A percentile compares a stretch with the other conserved stretches of the same genome.
phyloP scores from a whole-genome alignment of 2,888 invertebrate genomes.

The Drosophila hamatofila region DNA sequence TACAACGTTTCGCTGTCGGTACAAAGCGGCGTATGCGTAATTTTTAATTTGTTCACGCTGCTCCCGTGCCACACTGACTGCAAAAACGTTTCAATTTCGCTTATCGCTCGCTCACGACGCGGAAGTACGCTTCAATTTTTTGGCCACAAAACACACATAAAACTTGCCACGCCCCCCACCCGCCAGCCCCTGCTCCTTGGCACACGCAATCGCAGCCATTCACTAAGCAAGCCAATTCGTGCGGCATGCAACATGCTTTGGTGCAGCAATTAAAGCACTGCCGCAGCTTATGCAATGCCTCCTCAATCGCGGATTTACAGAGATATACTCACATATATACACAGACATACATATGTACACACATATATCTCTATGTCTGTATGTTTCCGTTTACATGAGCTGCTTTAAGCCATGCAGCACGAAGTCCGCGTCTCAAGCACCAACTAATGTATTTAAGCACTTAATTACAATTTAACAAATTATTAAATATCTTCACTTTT shows the following conservation, averaged over 20 bases:
- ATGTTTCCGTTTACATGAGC: conserved; percentile 27
- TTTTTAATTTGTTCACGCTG: conserved; percentile 69
- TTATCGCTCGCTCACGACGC: conserved; percentile 38
- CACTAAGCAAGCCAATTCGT: conserved; percentile 51
- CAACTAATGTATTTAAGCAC: conserved; percentile 46
- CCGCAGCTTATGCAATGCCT: conserved; percentile 57
- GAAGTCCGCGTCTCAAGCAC: conserved; percentile 5
- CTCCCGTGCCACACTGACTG: conserved; percentile 80
- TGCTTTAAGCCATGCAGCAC: conserved; percentile 14
- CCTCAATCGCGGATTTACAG: conserved; percentile 47
- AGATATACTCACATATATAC: conserved; percentile 8
- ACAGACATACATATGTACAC: background rate
- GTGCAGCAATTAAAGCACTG: conserved; percentile 57
- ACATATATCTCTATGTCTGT: background rate
- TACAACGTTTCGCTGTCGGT: conserved; percentile 29
- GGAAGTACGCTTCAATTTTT: conserved; percentile 57
- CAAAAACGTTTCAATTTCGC: conserved; percentile 74
- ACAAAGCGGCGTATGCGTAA: conserved; percentile 79
- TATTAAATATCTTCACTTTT: conserved; percentile 26
- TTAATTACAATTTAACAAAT: conserved; percentile 41
- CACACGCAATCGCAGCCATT: conserved; percentile 17
- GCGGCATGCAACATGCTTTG: conserved; percentile 68
- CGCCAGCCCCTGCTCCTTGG: background rate
- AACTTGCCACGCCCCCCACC: background rate
- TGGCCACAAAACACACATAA: conserved; percentile 47